Conservation (phyloP, 2,113 vertebrate genomes). For the Nanorana parkeri region DNA sequence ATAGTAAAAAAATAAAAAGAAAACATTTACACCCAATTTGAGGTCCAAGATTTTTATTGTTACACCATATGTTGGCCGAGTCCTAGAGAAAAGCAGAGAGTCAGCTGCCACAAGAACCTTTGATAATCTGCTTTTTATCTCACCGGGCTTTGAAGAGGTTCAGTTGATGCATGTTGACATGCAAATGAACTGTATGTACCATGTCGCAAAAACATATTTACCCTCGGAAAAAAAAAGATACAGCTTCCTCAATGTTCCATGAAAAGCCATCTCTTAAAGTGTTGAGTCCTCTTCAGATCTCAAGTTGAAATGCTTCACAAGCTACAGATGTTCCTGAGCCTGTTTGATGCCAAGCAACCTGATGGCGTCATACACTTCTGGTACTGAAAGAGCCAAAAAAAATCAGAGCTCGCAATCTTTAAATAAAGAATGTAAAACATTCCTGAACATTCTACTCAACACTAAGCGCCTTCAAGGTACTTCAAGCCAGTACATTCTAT, state of each 20-base stretch:
- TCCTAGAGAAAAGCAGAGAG: not conserved
- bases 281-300: conserved; percentile 13
- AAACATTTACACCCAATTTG: no score
- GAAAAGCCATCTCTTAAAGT: not conserved
- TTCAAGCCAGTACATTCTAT: no score
- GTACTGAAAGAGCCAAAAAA: not conserved
- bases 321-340: not conserved
- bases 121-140: conserved; percentile 3
- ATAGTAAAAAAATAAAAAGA: no score
- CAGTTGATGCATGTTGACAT: not conserved
- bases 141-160: not conserved
- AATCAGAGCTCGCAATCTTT: not conserved
- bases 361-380: not conserved
- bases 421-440: not conserved
- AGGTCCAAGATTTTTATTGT: not conserved
- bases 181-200: not conserved
- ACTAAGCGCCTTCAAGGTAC: no score
- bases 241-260: not conserved
- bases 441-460: no score
- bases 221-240: not conserved
- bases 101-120: not conserved
- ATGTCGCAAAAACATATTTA: not conserved
- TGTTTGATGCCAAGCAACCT: not conserved
- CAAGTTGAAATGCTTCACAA: not conserved
- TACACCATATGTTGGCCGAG: no score